These are phyloP conservation scores for Glareola pratincola DNA, from an alignment of 2,113 vertebrate genomes.

Conservation along the genomic window DNA sequence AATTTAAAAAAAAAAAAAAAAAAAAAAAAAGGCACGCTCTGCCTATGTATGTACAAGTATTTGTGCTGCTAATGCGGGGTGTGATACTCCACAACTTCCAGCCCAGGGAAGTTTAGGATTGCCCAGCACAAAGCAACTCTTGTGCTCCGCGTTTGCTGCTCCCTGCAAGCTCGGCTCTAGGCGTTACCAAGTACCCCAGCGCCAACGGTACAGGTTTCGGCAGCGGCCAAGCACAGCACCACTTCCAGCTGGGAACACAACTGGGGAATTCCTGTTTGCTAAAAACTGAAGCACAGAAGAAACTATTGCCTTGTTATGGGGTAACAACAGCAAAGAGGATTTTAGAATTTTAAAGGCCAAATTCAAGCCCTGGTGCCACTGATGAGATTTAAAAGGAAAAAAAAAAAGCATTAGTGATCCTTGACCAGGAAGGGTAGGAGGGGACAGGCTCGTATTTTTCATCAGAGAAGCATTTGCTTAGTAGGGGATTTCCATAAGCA, in stretches of 20 bases:
- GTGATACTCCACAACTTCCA: neutral
- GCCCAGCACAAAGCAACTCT: neutral
- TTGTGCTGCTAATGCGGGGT: neutral
- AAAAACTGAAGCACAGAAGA: neutral
- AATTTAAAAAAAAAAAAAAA: neutral
- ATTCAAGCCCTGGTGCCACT: neutral
- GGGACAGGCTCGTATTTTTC: neutral
- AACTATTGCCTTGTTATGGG: neutral
- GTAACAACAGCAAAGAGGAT: neutral
- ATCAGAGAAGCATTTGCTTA: neutral
- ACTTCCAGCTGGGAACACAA: neutral
- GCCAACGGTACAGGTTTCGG: accelerated
- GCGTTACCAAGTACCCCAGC: accelerated
- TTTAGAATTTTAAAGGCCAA: neutral
- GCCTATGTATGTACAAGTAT: accelerated
- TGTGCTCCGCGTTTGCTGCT: neutral
- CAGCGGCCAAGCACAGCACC: neutral
- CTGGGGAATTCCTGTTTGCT: neutral
- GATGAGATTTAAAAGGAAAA: neutral
- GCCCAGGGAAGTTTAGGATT: neutral
- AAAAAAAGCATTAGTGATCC: neutral
- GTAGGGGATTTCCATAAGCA: neutral
- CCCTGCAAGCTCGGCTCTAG: too few relatives aligned
- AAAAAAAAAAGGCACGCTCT: neutral
- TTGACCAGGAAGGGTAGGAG: neutral